Evolutionary conservation across 2,797 vertebrate genomes (phyloP).

Genomic region (Pempheris klunzingeri): DNA sequence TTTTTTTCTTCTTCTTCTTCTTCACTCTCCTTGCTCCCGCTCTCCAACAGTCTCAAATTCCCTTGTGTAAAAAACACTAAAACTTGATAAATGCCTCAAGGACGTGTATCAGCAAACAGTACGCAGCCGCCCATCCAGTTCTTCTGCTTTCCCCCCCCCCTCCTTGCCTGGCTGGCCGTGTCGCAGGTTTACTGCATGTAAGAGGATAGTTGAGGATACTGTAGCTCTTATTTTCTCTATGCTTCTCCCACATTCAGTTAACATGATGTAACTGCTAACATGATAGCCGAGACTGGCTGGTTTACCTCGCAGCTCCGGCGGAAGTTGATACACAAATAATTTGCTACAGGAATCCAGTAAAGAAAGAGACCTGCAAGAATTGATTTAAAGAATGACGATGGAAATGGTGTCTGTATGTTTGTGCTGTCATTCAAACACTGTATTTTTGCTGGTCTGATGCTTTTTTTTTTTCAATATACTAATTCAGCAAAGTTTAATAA

Average conservation of each 20-base stretch:
- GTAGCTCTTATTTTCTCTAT: conserved; percentile 20
- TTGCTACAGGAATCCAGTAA: not conserved
- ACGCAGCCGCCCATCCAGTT: conserved; percentile 34
- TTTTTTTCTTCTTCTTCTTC: conserved; percentile 55
- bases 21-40: conserved; percentile 40
- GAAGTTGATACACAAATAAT: conserved; percentile 4
- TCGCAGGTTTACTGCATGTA: conserved; percentile 40
- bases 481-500: not conserved
- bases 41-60: conserved; percentile 63
- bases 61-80: conserved; percentile 34
- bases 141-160: conserved; percentile 14
- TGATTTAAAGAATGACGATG: not conserved
- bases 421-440: not conserved
- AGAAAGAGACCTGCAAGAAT: not conserved
- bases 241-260: conserved; percentile 30
- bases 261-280: conserved; percentile 52
- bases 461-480: not conserved
- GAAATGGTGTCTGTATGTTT: not conserved
- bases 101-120: conserved; percentile 41
- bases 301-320: conserved; percentile 2
- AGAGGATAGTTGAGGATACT: conserved; percentile 55
- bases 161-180: not conserved
- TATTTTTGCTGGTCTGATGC: not conserved
- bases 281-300: conserved; percentile 7
- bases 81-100: conserved; percentile 68